Percentiles rank a stretch among this genome's conserved stretches.
Conservation (phyloP, 2,113 vertebrate genomes). For the Gobio gobio region DNA sequence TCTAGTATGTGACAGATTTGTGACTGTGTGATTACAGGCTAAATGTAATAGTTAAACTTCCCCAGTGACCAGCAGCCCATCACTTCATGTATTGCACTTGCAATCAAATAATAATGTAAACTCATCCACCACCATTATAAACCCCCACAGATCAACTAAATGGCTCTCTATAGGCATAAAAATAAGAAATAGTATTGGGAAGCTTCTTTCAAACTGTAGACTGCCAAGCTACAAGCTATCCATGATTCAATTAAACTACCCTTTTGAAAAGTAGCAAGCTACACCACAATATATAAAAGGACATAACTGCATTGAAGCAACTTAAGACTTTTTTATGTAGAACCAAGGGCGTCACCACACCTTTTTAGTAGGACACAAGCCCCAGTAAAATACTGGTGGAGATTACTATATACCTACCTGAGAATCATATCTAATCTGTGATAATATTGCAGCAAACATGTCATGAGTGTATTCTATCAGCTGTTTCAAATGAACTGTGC, state of each 20-base stretch:
- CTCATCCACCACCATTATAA: not conserved
- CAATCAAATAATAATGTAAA: conserved; percentile 2
- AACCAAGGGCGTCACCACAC: not conserved
- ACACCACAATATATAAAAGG: not conserved
- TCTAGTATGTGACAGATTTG: not conserved
- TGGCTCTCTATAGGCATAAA: not conserved
- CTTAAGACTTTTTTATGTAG: not conserved
- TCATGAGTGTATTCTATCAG: not conserved
- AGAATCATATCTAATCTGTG: not conserved
- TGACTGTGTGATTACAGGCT: conserved; percentile 81
- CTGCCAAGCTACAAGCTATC: not conserved
- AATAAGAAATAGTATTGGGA: not conserved
- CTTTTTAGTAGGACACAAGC: not conserved
- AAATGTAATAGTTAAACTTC: conserved; percentile 71
- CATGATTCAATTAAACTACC: not conserved
- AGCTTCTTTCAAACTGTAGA: not conserved
- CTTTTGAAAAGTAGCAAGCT: not conserved
- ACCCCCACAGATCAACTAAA: not conserved
- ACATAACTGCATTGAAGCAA: not conserved
- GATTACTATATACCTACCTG: not conserved
- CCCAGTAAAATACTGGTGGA: not conserved
- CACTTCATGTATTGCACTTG: not conserved
- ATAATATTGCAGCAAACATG: not conserved
- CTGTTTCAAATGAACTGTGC: no score
- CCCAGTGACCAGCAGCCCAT: not conserved